Conservation (phyloP, 2,888 invertebrate species). For the Latheticus oryzae region DNA sequence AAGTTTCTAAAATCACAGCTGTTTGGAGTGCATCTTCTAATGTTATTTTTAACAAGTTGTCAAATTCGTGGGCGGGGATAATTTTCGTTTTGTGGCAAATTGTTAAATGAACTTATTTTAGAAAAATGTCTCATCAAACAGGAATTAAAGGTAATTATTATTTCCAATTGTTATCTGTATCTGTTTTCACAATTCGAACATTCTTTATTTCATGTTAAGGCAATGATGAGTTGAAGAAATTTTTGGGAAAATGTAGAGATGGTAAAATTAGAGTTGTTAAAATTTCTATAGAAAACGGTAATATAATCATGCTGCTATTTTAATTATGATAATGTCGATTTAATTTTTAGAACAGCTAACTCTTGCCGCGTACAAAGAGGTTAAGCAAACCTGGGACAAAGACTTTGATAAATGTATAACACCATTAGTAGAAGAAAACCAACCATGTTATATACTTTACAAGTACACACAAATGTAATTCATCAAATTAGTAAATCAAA, state of each 20-base stretch:
- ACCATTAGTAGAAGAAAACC: conserved; percentile 78
- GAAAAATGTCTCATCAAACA: conserved; percentile 88
- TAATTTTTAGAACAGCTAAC: conserved; percentile 76
- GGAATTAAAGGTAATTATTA: conserved; percentile 81
- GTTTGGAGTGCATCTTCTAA: no score
- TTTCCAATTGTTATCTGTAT: conserved; percentile 5
- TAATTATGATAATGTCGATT: neutral
- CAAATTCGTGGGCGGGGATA: conserved; percentile 41
- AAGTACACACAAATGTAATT: conserved; percentile 67
- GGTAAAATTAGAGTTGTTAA: conserved; percentile 85
- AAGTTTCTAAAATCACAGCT: no score
- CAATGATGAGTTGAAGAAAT: conserved; percentile 82
- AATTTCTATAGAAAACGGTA: conserved; percentile 86
- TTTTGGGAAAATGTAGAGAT: conserved; percentile 84
- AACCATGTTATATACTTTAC: conserved; percentile 93
- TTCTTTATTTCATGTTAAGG: conserved; percentile 70
- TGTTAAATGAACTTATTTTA: conserved; percentile 33
- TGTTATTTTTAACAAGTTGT: no score
- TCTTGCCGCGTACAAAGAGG: conserved; percentile 73
- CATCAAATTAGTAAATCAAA: conserved; percentile 12
- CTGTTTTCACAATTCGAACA: conserved; percentile 29
- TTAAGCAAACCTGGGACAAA: conserved; percentile 83
- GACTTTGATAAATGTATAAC: conserved; percentile 84
- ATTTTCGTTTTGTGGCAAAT: conserved; percentile 40
- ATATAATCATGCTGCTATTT: neutral